phyloP scores from a whole-genome alignment of 2,888 invertebrate genomes.

The Smittia sp. region DNA sequence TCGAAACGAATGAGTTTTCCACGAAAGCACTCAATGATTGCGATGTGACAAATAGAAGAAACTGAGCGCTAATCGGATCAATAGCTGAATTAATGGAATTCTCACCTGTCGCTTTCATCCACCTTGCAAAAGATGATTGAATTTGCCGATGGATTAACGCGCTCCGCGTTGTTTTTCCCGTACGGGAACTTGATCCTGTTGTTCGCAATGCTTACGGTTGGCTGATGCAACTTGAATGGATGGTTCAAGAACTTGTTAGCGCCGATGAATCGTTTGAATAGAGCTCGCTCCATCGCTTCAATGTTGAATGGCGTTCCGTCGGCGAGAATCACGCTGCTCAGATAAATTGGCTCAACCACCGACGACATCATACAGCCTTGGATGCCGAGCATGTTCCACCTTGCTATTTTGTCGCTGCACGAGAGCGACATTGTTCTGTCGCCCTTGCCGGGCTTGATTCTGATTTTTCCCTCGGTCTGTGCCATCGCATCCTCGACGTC shows the following conservation, averaged over 20 bases:
- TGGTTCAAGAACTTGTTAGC: not conserved
- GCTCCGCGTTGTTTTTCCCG: constrained; percentile 49
- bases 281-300: constrained; percentile 59
- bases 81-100: constrained; percentile 46
- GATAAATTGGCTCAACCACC: constrained; percentile 64
- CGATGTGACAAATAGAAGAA: too few species aligned
- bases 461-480: constrained; percentile 67
- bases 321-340: constrained; percentile 70
- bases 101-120: constrained; percentile 46
- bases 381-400: constrained; percentile 82
- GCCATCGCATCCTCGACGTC: constrained; percentile 59
- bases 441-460: constrained; percentile 90
- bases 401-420: constrained; percentile 91
- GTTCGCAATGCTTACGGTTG: constrained; percentile 46
- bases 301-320: constrained; percentile 63
- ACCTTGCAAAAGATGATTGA: constrained; percentile 63
- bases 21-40: too few species aligned
- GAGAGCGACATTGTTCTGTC: constrained; percentile 84
- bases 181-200: constrained; percentile 51
- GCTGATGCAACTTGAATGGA: constrained; percentile 46
- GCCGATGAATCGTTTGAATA: constrained; percentile 51
- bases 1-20: not conserved
- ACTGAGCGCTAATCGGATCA: too few species aligned
- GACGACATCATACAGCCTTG: constrained; percentile 78
- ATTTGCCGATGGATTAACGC: constrained; percentile 57